Base-by-base conservation (phyloP, 2,113 vertebrate genomes). In the Merops nubicus region DNA sequence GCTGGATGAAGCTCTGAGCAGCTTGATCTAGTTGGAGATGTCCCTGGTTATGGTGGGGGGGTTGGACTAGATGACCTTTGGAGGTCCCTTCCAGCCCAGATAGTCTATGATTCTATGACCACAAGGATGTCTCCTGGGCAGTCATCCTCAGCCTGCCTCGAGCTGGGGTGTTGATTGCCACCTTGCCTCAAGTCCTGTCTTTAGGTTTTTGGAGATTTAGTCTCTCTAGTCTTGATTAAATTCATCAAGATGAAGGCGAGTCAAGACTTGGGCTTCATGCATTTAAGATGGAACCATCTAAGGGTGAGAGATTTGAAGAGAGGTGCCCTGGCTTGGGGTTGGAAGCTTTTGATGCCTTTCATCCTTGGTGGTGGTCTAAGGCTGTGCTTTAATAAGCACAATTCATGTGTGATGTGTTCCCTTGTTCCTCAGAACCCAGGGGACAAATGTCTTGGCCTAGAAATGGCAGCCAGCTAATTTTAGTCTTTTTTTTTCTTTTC, bases 311-410 rank as follows among this genome's bases (percentile, higher is more conserved):
- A 1, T 4, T 12, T 3, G 5, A 42, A 12, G 43, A 81, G 11
- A 2, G 2, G 26, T 59, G 72, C 45, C 64, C 13, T 14, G 16
- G 1, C 5, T 36, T 0, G 0, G 14, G 6, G 48, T 8, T 33
- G 88, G 50, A 36, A 28, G 31, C 25, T 83, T 25, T 1, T 5
- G 15, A 36, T 70, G 47, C 15, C 36, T 18, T 15, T 56, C 28
- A 14, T 29, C 68, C 36, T 69, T 12, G 11, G 12, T 26, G 48
- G 6, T 54, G 77, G 9, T 28, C 42, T 26, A 11, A 22, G 50
- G 42, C 28, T 10, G 48, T 5, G n/a, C n/a, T 86, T 91, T 63
- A 36, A 17, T 6, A 9, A 64, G 12, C 10, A 62, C 9, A 33
- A 1, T 42, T 64, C 9, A 1, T 4, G n/a, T n/a, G 47, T 48